Percentiles rank a stretch among this genome's conserved stretches.
phyloP scores from a whole-genome alignment of 2,888 invertebrate genomes.

The Liopterus haemorrhoidalis region DNA sequence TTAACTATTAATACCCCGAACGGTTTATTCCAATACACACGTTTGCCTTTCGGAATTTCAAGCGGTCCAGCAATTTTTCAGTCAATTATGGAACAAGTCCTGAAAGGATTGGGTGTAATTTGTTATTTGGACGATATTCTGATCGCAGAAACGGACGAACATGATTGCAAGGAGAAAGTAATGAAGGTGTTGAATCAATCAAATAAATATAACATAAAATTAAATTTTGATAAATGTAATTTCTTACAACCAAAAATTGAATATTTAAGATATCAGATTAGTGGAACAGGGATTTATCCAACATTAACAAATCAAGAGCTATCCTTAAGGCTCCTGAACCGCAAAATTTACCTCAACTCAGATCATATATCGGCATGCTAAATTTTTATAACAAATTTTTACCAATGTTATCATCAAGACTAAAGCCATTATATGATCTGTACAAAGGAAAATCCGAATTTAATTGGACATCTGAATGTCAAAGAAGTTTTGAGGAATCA shows the following conservation, averaged over 20 bases:
- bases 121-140: constrained; percentile 16
- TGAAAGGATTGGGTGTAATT: constrained; percentile 2
- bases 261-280: constrained; percentile 15
- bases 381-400: constrained; percentile 24
- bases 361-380: constrained; percentile 22
- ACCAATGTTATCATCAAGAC: constrained; percentile 21
- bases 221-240: constrained; percentile 15
- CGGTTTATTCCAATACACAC: constrained; percentile 30
- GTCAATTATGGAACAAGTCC: constrained; percentile 18
- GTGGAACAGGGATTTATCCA: constrained; percentile 10
- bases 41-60: constrained; percentile 31
- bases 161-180: no score
- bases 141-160: no score
- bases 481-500: constrained; percentile 9
- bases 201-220: constrained; percentile 10
- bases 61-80: constrained; percentile 31
- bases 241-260: constrained; percentile 12
- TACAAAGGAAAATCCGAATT: constrained; percentile 22
- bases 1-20: constrained; percentile 32
- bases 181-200: constrained; percentile 2
- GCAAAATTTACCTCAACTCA: constrained; percentile 5
- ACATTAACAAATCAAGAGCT: constrained; percentile 15
- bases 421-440: constrained; percentile 25
- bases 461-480: constrained; percentile 24
- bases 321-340: constrained; percentile 17